Conservation (phyloP, 1,140 invertebrate genomes). For the Brachionus rotundiformis region DNA sequence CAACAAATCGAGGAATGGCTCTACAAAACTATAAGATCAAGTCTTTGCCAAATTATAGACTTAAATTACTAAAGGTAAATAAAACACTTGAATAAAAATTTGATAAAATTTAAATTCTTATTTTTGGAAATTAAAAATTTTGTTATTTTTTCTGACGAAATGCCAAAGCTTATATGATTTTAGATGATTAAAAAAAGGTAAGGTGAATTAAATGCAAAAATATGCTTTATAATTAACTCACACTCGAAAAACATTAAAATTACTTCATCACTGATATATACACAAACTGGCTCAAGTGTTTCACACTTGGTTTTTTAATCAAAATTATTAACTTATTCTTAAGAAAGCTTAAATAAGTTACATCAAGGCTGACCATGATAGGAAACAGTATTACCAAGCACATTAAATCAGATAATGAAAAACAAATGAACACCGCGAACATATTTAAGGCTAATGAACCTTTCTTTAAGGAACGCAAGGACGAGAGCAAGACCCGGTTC, state of each 20-base stretch:
- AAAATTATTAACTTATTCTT: not conserved
- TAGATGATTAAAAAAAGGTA: not conserved
- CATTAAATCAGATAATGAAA: not conserved
- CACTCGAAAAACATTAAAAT: constrained; percentile 3
- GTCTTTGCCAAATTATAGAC: not conserved
- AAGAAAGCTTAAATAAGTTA: not conserved
- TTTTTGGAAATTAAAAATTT: not conserved
- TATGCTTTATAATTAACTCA: not conserved
- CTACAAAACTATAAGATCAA: not conserved
- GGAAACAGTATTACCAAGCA: not conserved
- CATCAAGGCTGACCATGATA: not conserved
- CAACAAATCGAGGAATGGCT: not conserved
- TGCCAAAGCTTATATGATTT: not conserved
- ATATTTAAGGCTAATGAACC: constrained; percentile 8
- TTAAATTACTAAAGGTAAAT: not conserved
- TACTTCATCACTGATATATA: constrained; percentile 16
- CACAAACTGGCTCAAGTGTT: constrained; percentile 25
- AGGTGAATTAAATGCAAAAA: not conserved
- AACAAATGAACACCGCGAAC: constrained; percentile 3
- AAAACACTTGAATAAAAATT: not conserved
- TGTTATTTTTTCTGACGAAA: not conserved
- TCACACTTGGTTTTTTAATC: not conserved
- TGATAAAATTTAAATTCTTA: not conserved
- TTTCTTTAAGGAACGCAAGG: not conserved
- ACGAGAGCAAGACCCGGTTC: not conserved